Evolutionary conservation across 2,888 invertebrate species (phyloP).

Genomic region (Drosophila mimetica): DNA sequence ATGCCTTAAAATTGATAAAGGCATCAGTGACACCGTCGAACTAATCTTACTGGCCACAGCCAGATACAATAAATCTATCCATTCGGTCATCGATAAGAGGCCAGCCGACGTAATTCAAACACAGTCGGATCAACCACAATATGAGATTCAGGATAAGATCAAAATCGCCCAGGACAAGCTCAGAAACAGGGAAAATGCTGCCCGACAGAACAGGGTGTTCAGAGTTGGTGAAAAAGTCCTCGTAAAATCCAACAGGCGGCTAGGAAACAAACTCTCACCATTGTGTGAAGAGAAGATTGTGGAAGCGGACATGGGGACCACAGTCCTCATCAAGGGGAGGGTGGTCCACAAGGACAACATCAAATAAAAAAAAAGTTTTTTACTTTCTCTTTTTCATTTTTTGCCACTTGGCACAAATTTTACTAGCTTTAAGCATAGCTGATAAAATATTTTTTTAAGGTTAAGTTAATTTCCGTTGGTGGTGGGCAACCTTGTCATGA

Average conservation of each 20-base stretch:
- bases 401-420: not conserved
- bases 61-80: too few species aligned
- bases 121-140: not conserved
- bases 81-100: too few species aligned
- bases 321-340: not conserved
- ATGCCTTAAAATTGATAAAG: too few species aligned
- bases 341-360: too few species aligned
- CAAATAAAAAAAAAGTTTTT: not conserved
- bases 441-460: not conserved
- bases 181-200: not conserved
- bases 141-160: not conserved
- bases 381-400: too few species aligned
- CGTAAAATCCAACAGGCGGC: too few species aligned
- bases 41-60: too few species aligned
- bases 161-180: not conserved
- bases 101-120: not conserved
- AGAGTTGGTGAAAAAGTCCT: not conserved
- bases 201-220: not conserved
- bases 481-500: slow-evolving; percentile 2
- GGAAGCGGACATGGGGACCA: slow-evolving; percentile 1
- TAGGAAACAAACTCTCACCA: too few species aligned
- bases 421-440: not conserved
- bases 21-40: too few species aligned
- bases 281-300: too few species aligned
- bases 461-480: not conserved